A percentile compares a stretch with the other conserved stretches of the same genome.
Conservation (phyloP, 2,888 invertebrate species). For the Sphaerophoria taeniata region DNA sequence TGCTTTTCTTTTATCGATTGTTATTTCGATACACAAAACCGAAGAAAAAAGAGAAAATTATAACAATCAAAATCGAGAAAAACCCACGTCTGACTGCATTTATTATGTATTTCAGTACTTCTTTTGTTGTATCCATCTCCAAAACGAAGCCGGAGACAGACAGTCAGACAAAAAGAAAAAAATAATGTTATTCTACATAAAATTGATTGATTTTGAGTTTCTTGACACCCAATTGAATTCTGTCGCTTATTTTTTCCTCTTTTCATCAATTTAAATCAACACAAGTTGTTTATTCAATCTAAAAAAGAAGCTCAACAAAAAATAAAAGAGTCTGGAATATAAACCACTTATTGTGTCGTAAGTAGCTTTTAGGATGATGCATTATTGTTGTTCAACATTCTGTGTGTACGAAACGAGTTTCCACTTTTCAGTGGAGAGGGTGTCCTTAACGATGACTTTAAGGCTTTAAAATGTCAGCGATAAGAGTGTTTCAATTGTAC, state of each 20-base stretch:
- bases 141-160: conserved; percentile 1
- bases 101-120: conserved; percentile 26
- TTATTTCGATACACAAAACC: background rate
- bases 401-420: conserved; percentile 67
- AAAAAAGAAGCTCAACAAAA: background rate
- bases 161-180: background rate
- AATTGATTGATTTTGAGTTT: conserved; percentile 69
- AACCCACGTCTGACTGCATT: conserved; percentile 59
- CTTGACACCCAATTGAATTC: conserved; percentile 52
- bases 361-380: conserved; percentile 67
- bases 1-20: background rate
- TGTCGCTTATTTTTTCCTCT: conserved; percentile 15
- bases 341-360: conserved; percentile 47
- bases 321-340: conserved; percentile 14
- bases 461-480: conserved; percentile 33
- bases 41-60: background rate
- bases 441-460: conserved; percentile 28
- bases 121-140: background rate
- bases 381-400: conserved; percentile 47
- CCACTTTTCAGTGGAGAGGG: conserved; percentile 33
- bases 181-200: conserved; percentile 22
- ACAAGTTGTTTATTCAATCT: conserved; percentile 34
- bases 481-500: background rate
- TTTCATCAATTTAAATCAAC: conserved; percentile 31
- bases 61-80: conserved; percentile 27